Conservation (phyloP, 2,113 vertebrate species). For the Dasypus novemcinctus region DNA sequence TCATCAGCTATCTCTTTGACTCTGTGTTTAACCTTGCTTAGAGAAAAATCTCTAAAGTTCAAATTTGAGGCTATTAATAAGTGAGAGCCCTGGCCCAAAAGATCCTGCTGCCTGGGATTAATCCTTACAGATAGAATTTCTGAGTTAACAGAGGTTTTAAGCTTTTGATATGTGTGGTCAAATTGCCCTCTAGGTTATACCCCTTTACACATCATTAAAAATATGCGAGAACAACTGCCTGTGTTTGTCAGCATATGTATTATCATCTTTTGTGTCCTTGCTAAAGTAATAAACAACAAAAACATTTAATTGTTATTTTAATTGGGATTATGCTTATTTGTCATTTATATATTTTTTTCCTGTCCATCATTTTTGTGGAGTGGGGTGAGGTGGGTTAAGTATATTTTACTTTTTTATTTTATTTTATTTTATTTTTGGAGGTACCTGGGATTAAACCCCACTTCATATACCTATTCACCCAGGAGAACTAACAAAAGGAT, state of each 20-base stretch:
- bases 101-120: not conserved
- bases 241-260: not conserved
- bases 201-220: not conserved
- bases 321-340: not conserved
- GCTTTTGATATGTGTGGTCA: not conserved
- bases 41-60: not conserved
- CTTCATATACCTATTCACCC: too few relatives aligned
- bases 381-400: too few relatives aligned
- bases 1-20: not conserved
- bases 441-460: too few relatives aligned
- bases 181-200: too few relatives aligned
- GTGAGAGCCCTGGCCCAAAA: not conserved
- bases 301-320: not conserved
- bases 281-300: not conserved
- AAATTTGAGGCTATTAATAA: not conserved
- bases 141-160: not conserved
- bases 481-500: too few relatives aligned
- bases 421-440: not conserved
- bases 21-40: not conserved
- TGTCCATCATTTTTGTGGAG: not conserved
- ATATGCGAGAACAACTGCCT: not conserved
- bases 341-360: not conserved
- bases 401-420: not conserved
- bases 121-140: not conserved
- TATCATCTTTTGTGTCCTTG: not conserved